phyloP scores from a whole-genome alignment of 2,797 vertebrate genomes.

The Orestias chungarensis region DNA sequence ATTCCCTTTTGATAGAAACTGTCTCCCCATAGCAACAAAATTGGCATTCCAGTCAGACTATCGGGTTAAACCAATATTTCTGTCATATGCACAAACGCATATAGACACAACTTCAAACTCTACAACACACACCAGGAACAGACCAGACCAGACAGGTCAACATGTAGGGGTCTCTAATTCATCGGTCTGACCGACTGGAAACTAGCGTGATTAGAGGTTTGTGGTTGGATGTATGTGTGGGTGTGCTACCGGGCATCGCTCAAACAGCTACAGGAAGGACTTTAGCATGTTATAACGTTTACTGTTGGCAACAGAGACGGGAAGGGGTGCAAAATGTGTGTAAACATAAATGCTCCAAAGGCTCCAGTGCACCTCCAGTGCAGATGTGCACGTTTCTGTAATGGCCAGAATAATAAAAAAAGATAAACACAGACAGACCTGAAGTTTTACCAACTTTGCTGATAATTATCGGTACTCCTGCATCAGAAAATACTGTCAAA shows the following conservation, averaged over 20 bases:
- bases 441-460: neutral
- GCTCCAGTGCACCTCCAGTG: conserved; percentile 36
- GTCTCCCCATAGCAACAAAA: conserved; percentile 48
- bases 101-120: conserved; percentile 20
- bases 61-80: conserved; percentile 30
- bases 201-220: conserved; percentile 60
- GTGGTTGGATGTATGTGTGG: neutral
- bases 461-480: neutral
- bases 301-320: conserved; percentile 33
- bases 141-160: conserved; percentile 23
- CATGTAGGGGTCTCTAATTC: conserved; percentile 61
- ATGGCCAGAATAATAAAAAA: conserved; percentile 20
- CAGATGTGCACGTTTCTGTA: conserved; percentile 48
- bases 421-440: neutral
- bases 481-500: neutral
- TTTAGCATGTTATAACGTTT: conserved; percentile 24
- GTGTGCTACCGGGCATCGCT: conserved; percentile 9
- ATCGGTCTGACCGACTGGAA: conserved; percentile 63
- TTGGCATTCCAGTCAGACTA: conserved; percentile 50
- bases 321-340: conserved; percentile 12
- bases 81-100: conserved; percentile 7
- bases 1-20: conserved; percentile 22
- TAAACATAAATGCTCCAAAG: conserved; percentile 24
- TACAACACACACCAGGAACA: conserved; percentile 13
- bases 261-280: conserved; percentile 4